phyloP scores from a whole-genome alignment of 2,113 vertebrate species.

The Girardinichthys multiradiatus region DNA sequence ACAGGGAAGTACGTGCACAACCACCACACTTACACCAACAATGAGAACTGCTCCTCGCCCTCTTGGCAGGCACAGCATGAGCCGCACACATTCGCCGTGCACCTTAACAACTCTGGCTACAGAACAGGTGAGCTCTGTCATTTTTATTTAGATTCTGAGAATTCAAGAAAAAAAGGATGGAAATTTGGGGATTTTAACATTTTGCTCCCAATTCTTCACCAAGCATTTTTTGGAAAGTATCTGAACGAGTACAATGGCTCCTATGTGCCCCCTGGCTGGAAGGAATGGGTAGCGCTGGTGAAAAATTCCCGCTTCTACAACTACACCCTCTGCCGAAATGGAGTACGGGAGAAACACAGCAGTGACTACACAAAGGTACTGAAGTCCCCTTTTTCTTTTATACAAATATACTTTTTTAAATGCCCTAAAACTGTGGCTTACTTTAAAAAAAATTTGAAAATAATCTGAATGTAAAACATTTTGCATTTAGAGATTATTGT shows the following conservation, averaged over 20 bases:
- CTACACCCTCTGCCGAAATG: slow-evolving; percentile 94
- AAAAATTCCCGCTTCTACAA: slow-evolving; percentile 99
- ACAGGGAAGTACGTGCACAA: slow-evolving; percentile 98
- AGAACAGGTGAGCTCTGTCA: slow-evolving; percentile 86
- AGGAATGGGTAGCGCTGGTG: slow-evolving; percentile 95
- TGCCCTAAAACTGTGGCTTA: not conserved
- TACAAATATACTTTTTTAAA: not conserved
- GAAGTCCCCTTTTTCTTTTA: not conserved
- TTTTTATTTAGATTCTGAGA: not conserved
- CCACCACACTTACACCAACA: slow-evolving; percentile 98
- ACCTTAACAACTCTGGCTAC: slow-evolving; percentile 95
- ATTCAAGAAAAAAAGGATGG: not conserved
- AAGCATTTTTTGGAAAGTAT: slow-evolving; percentile 98
- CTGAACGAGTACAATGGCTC: slow-evolving; percentile 98
- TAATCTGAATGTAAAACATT: not conserved
- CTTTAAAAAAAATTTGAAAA: not conserved
- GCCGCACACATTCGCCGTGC: slow-evolving; percentile 90
- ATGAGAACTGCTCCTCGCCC: slow-evolving; percentile 97
- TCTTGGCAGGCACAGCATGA: slow-evolving; percentile 98
- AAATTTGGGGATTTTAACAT: not conserved
- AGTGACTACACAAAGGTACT: slow-evolving; percentile 89
- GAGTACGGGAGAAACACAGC: slow-evolving; percentile 92
- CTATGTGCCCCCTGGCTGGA: slow-evolving; percentile 96
- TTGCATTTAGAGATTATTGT: not conserved
- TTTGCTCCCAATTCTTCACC: slow-evolving; percentile 12